Evolutionary conservation across 2,888 invertebrate species (phyloP).

Genomic region (Carcina quercana): DNA sequence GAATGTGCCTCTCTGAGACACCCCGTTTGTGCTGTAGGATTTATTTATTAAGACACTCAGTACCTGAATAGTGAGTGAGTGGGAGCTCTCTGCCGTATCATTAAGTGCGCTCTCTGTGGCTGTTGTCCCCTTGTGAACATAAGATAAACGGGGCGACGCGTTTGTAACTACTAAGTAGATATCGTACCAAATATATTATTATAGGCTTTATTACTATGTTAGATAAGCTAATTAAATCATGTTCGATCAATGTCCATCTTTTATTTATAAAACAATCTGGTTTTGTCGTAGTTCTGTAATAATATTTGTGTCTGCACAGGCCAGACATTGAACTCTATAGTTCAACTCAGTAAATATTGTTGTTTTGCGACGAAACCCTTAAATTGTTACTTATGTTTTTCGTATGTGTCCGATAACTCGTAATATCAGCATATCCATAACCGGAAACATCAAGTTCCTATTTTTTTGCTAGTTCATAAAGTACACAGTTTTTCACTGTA

Average conservation of each 20-base stretch:
- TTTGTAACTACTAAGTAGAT: conserved; percentile 72
- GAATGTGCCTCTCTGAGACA: conserved; percentile 60
- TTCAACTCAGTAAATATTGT: too few relatives aligned
- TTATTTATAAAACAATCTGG: conserved; percentile 2
- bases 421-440: too few relatives aligned
- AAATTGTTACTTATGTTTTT: too few relatives aligned
- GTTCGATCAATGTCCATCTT: conserved; percentile 13
- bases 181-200: conserved; percentile 34
- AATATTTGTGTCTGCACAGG: too few relatives aligned
- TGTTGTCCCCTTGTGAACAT: conserved; percentile 29
- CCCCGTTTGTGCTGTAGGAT: conserved; percentile 25
- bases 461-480: too few relatives aligned
- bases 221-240: conserved; percentile 23
- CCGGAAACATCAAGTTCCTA: too few relatives aligned
- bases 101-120: conserved; percentile 26
- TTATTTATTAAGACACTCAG: conserved; percentile 64
- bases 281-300: not conserved
- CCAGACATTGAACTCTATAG: too few relatives aligned
- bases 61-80: conserved; percentile 69
- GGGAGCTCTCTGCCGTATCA: conserved; percentile 29
- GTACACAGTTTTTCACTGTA: too few relatives aligned
- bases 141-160: conserved; percentile 41
- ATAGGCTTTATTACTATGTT: conserved; percentile 29
- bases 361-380: too few relatives aligned
- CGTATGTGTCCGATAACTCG: too few relatives aligned